phyloP scores from a whole-genome alignment of 2,797 vertebrate genomes.

The Dryobates pubescens region DNA sequence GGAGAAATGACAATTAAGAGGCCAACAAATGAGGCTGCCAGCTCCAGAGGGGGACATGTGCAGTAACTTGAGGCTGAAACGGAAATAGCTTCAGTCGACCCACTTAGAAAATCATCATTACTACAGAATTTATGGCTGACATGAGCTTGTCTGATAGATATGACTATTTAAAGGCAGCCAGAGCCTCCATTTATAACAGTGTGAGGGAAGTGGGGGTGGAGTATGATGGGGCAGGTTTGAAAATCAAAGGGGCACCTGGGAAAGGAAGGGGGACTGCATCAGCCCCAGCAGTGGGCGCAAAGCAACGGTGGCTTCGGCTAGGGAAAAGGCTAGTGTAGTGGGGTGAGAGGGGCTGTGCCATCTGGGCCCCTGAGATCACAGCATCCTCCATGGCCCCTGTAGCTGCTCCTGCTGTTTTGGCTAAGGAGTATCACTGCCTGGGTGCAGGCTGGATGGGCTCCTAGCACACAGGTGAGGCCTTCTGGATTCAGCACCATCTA shows the following conservation, averaged over 20 bases:
- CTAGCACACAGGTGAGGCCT: neutral
- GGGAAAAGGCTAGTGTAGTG: neutral
- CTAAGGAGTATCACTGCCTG: neutral
- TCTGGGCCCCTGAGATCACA: neutral
- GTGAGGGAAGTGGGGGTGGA: slow-evolving; percentile 29
- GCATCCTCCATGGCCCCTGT: neutral
- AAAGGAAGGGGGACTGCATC: neutral
- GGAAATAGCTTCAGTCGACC: slow-evolving; percentile 78
- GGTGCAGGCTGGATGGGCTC: accelerated
- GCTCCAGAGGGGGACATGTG: slow-evolving; percentile 25
- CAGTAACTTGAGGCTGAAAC: slow-evolving; percentile 79
- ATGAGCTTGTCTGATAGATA: slow-evolving; percentile 88
- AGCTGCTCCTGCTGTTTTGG: neutral
- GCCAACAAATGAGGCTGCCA: slow-evolving; percentile 74
- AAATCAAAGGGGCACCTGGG: slow-evolving; percentile 17
- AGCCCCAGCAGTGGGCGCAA: accelerated
- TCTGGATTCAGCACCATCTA: neutral
- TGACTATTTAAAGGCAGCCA: slow-evolving; percentile 84
- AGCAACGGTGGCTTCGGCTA: neutral
- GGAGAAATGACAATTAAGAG: slow-evolving; percentile 77
- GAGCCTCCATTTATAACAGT: slow-evolving; percentile 82
- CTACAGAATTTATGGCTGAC: slow-evolving; percentile 84
- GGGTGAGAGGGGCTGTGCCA: accelerated
- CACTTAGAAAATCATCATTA: slow-evolving; percentile 81
- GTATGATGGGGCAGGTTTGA: slow-evolving; percentile 33